Evolutionary conservation across 2,797 vertebrate genomes (phyloP).

Genomic region (Hydrolagus colliei): DNA sequence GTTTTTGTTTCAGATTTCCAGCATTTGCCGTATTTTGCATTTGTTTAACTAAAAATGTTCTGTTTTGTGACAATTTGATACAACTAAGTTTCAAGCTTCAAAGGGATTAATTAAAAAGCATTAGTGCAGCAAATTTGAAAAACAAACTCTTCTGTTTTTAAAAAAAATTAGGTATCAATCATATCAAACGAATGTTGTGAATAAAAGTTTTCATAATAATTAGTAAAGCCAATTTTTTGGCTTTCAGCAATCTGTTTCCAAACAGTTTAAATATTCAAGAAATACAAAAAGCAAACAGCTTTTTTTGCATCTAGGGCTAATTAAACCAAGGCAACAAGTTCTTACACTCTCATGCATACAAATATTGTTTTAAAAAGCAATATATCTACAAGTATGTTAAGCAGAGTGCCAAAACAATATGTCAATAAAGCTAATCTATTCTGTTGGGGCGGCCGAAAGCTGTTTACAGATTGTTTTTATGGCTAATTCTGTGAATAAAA

Average conservation of each 20-base stretch:
- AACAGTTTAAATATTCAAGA: neutral
- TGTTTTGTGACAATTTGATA: too few species aligned
- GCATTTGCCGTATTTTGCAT: neutral
- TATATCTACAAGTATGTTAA: conserved; percentile 13
- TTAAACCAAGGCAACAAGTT: conserved; percentile 28
- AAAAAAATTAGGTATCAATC: too few species aligned
- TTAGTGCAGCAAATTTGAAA: too few species aligned
- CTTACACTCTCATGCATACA: neutral
- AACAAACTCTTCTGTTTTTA: too few species aligned
- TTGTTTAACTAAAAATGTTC: neutral
- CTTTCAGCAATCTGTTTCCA: conserved; percentile 4
- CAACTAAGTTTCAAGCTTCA: too few species aligned
- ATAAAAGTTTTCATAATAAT: neutral
- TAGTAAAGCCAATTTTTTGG: neutral
- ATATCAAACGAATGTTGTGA: too few species aligned
- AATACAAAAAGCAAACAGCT: conserved; percentile 29
- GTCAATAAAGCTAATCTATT: conserved; percentile 12
- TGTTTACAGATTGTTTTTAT: conserved; percentile 14
- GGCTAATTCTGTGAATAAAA: neutral
- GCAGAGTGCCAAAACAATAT: neutral
- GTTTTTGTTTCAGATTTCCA: too few species aligned
- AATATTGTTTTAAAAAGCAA: conserved; percentile 20
- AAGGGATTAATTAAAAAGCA: too few species aligned
- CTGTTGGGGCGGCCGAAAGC: neutral
- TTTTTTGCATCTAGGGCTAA: conserved; percentile 33